phyloP scores from a whole-genome alignment of 2,797 vertebrate species.

The Staurois parvus region DNA sequence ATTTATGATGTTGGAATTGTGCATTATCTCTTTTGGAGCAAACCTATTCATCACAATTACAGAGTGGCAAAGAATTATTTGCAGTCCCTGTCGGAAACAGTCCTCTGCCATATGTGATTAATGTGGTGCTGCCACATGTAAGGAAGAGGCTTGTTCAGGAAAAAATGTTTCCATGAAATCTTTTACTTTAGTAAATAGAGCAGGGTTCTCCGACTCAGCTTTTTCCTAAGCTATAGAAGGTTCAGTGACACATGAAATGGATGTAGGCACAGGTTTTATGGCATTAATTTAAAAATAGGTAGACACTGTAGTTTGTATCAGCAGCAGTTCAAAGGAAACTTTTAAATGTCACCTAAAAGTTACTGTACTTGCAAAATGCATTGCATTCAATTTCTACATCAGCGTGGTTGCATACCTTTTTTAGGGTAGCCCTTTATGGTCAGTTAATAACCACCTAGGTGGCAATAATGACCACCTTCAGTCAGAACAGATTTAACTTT shows the following conservation, averaged over 20 bases:
- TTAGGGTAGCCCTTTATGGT: too few relatives aligned
- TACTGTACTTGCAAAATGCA: too few relatives aligned
- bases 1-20: constrained; percentile 47
- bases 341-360: not conserved
- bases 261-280: not conserved
- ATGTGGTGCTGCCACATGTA: constrained; percentile 16
- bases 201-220: not conserved
- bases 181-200: not conserved
- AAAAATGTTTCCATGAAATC: constrained; percentile 13
- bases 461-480: too few relatives aligned
- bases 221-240: not conserved
- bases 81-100: not conserved
- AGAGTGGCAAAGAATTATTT: constrained; percentile 35
- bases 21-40: constrained; percentile 41
- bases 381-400: too few relatives aligned
- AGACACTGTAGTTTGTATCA: not conserved
- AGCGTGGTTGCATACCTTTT: too few relatives aligned
- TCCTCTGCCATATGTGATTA: constrained; percentile 34
- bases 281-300: not conserved
- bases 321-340: not conserved
- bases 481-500: too few relatives aligned
- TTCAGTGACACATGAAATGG: not conserved
- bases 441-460: too few relatives aligned
- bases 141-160: not conserved
- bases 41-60: constrained; percentile 51